A percentile compares a stretch with the other conserved stretches of the same genome.
Evolutionary conservation across 92 coral and sea anemone species (phyloP).

Genomic region (Pocillopora grandis): DNA sequence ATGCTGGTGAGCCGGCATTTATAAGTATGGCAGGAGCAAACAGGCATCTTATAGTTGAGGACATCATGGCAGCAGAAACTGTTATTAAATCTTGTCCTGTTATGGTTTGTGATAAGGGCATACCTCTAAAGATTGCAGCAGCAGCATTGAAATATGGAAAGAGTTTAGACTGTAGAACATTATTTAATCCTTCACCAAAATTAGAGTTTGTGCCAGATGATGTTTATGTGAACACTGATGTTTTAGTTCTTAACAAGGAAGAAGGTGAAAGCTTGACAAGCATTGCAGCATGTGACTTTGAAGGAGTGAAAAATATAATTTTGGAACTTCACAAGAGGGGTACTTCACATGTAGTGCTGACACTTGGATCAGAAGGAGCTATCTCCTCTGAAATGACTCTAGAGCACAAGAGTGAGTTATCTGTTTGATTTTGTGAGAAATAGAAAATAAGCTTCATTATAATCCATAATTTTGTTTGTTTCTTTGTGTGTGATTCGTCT

Average conservation of each 20-base stretch:
- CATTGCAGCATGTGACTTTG: conserved; percentile 46
- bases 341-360: conserved; percentile 63
- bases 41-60: conserved; percentile 54
- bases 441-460: no score
- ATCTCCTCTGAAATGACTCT: conserved; percentile 60
- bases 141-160: conserved; percentile 69
- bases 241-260: conserved; percentile 72
- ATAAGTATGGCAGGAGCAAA: conserved; percentile 89
- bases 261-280: conserved; percentile 83
- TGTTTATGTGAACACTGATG: conserved; percentile 57
- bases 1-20: conserved; percentile 72
- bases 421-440: not conserved
- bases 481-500: no score
- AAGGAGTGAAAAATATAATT: conserved; percentile 63
- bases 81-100: conserved; percentile 66
- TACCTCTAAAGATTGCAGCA: conserved; percentile 68
- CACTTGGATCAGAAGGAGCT: conserved; percentile 85
- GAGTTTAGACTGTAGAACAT: conserved; percentile 64
- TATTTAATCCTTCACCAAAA: conserved; percentile 89
- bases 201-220: conserved; percentile 54
- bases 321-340: conserved; percentile 74
- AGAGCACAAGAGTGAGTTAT: conserved; percentile 20
- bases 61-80: conserved; percentile 53
- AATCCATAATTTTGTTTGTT: no score
- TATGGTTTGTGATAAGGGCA: conserved; percentile 83